Base-by-base conservation (phyloP, 2,888 invertebrate genomes). In the Athalia rosae region DNA sequence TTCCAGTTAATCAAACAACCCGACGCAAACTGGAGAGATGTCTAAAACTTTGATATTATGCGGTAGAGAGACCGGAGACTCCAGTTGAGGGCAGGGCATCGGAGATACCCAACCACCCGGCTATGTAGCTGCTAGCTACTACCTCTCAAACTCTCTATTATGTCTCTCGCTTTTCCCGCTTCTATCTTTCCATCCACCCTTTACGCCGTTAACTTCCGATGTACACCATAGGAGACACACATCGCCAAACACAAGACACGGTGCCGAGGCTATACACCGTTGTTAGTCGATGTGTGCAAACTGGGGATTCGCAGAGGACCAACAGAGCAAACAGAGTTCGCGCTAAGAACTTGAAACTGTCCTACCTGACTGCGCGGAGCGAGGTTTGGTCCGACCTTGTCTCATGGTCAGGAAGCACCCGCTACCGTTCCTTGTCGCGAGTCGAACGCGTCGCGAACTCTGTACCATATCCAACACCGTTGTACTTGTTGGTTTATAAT, bases 1-100 rank as follows among this genome's bases (percentile, higher is more conserved):
- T 64, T 47, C 64, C 64, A 64, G 64, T 64, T 64, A 64, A 64
- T 64, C 64, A 64, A 64, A 64, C 64, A 64, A 64, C 64, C 64
- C 64, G 47, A 64, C 64, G 64, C 64, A 64, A 64, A 64, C 64
- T 13, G 47, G 64, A 64, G 64, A 64, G 64, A 64, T 64, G 64
- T 64, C 64, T 64, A 64, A 64, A 64, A 64, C 64, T 64, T 64
- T 64, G 64, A 64, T 64, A 64, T 64, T 64, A 64, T 64, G 64
- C 64, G 64, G 64, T 64, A 47, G 64, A 45, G 64, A 45, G 64
- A 64, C 64, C 47, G 15, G 64, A 64, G 64, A 64, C 64, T 64
- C 64, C 64, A 64, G 64, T 28, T 28, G 47, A 13, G 64, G 64
- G 64, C 45, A 64, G 64, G 13, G 47, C 64, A n/a, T 4, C 45